A percentile compares a stretch with the other conserved stretches of the same genome.
phyloP scores from a whole-genome alignment of 2,888 invertebrate genomes.

The Mermis nigrescens region DNA sequence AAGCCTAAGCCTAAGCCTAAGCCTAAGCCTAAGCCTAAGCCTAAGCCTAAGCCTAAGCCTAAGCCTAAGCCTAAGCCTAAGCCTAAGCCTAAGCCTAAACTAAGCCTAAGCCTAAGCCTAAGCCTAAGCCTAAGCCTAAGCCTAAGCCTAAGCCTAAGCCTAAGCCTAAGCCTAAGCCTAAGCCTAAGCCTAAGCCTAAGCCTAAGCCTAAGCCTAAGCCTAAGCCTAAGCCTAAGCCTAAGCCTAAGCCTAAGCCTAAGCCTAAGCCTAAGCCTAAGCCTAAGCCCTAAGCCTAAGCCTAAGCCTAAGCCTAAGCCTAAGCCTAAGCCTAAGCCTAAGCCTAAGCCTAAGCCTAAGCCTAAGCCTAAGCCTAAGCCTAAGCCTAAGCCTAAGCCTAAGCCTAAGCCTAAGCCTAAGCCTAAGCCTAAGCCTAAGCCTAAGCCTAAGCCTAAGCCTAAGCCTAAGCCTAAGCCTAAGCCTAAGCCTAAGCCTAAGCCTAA shows the following conservation, averaged over 20 bases:
- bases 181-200: not conserved
- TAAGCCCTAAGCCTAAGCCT: not conserved
- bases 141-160: not conserved
- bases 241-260: not conserved
- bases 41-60: constrained; percentile 3
- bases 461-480: not conserved
- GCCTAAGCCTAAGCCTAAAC: not conserved
- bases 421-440: not conserved
- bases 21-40: constrained; percentile 2
- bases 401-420: not conserved
- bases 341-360: not conserved
- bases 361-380: not conserved
- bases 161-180: not conserved
- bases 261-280: not conserved
- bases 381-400: not conserved
- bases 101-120: not conserved
- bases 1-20: not conserved
- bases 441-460: not conserved
- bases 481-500: too few species aligned
- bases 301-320: not conserved
- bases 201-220: not conserved
- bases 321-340: not conserved
- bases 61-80: constrained; percentile 3
- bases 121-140: not conserved
- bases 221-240: not conserved